Evolutionary conservation across 1,140 invertebrate genomes (phyloP), one percentile per base, ranked within the genome.

Genomic region (Chrysomallon squamiferum): DNA sequence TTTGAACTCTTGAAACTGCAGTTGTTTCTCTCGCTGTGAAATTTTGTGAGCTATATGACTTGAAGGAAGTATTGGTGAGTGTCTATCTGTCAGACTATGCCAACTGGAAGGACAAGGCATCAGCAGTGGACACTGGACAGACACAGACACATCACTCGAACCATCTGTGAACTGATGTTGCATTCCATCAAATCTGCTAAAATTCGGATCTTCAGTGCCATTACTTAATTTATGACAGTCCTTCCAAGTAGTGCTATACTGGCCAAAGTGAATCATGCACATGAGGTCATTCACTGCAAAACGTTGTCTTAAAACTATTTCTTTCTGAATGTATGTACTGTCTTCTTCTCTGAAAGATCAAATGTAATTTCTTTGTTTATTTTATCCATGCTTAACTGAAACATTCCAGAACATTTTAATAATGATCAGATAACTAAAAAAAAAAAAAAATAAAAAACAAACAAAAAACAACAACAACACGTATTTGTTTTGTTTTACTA

Each of bases 31-130:
- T 11, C 73, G 61, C 32, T 75, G 68, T 22, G 68, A 68, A 15
- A 74, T 71, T 69, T 79, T 79, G 57, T 79, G 77, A 11, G 75
- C 73, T 4, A 76, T 71, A 56, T 79, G 77, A 30, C 66, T 77
- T 4, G 76, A 78, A 9, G 79, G 79, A n/a, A 80, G 54, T 0
- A 80, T 76, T 13, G 79, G 79, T 0, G 79, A 80, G 60, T 80
- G 79, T 13, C 78, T 65, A 43, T 80, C 79, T 0, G 50, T 38
- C 41, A 71, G 43, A 9, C 68, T 50, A 62, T 80, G 79, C 73
- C 77, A 79, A 38, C 72, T 70, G 18, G 79, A 80, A 1, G 79
- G 79, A 59, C 79, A 80, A 9, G 60, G 43, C 4, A 62, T 66
- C 33, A 67, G 59, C 7, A 56, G 22, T n/a, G 66, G 38, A 35